phyloP scores from a whole-genome alignment of 2,113 vertebrate genomes.

The Sapayoa aenigma region DNA sequence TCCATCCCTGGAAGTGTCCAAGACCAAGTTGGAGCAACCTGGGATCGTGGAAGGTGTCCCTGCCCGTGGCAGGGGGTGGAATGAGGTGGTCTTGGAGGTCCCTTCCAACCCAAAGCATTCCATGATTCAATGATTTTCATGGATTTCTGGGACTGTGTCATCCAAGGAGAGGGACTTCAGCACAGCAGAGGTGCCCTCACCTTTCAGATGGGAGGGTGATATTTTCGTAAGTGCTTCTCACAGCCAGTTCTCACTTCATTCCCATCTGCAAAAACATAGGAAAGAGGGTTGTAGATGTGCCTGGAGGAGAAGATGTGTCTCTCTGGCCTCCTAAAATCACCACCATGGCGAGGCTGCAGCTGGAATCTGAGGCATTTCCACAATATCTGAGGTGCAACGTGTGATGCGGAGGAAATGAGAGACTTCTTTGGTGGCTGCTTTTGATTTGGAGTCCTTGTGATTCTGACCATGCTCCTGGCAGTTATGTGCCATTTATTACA shows the following conservation, averaged over 20 bases:
- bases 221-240: not conserved
- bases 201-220: not conserved
- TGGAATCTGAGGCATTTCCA: not conserved
- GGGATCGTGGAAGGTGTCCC: not conserved
- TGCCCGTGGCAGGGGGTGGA: not conserved
- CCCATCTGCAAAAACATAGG: not conserved
- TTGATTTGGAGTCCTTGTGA: not conserved
- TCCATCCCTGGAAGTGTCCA: not conserved
- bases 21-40: not conserved
- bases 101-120: not conserved
- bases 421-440: not conserved
- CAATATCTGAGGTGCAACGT: not conserved
- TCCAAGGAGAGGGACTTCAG: not conserved
- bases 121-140: not conserved
- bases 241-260: not conserved
- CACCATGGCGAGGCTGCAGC: fast-evolving
- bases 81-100: fast-evolving
- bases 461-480: not conserved
- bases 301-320: not conserved
- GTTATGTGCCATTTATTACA: not conserved
- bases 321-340: not conserved
- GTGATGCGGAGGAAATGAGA: not conserved
- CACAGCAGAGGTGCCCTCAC: not conserved
- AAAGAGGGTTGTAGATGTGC: not conserved
- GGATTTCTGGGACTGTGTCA: not conserved